Conservation (phyloP, 2,113 vertebrate species). For the Chiloscyllium plagiosum region DNA sequence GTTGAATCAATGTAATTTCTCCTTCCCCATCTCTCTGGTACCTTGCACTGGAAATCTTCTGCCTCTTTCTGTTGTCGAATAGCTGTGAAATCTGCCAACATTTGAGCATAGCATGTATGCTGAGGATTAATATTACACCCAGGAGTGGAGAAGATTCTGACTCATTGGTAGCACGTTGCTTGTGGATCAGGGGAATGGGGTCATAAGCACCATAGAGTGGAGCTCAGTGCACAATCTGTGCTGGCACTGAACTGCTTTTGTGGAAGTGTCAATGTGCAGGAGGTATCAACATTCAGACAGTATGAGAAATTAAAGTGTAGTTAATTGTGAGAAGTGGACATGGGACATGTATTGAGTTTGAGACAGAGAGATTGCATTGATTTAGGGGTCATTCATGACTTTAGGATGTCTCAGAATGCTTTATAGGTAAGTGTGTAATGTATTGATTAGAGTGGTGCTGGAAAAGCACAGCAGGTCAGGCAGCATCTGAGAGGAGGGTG, state of each 20-base stretch:
- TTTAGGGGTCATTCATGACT: too few relatives aligned
- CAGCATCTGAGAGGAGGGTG: too few relatives aligned
- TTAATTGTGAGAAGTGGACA: neutral
- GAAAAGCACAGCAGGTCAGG: too few relatives aligned
- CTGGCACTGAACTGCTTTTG: neutral
- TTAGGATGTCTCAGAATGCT: neutral
- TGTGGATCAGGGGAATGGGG: neutral
- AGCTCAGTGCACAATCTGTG: neutral
- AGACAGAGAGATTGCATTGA: neutral
- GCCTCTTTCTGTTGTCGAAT: neutral
- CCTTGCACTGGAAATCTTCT: too few relatives aligned
- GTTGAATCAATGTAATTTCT: neutral
- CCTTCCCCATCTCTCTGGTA: too few relatives aligned
- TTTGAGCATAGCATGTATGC: neutral
- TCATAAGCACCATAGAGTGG: neutral
- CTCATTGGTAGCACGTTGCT: neutral
- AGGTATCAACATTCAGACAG: neutral
- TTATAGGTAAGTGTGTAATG: neutral
- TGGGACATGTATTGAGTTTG: neutral
- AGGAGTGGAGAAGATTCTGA: neutral
- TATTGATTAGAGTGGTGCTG: too few relatives aligned
- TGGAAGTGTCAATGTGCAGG: neutral
- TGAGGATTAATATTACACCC: neutral
- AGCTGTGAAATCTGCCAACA: neutral
- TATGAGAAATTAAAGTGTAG: neutral